A percentile compares a stretch with the other conserved stretches of the same genome.
Evolutionary conservation across 2,113 vertebrate genomes (phyloP).

Genomic region (human): GRCh38 chr9:25220501-25221000

Average conservation of each 20-base stretch:
- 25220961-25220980: slow-evolving; percentile 35
- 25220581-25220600: neutral
- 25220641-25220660: neutral
- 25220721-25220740: neutral
- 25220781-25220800: neutral
- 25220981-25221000: neutral
- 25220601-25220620: neutral
- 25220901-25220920: neutral
- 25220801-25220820: neutral
- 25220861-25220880: neutral
- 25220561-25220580: neutral
- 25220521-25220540: neutral
- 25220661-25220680: neutral
- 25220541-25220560: neutral
- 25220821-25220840: neutral
- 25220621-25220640: neutral
- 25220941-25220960: neutral
- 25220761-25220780: neutral
- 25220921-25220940: neutral
- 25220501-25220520: neutral
- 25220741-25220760: neutral
- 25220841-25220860: neutral
- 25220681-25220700: neutral
- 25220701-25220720: neutral
- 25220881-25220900: neutral